A percentile compares a stretch with the other conserved stretches of the same genome.
These are phyloP conservation scores for Chrysolina haemoptera DNA, from an alignment of 2,888 invertebrate species.

Conservation along the genomic window DNA sequence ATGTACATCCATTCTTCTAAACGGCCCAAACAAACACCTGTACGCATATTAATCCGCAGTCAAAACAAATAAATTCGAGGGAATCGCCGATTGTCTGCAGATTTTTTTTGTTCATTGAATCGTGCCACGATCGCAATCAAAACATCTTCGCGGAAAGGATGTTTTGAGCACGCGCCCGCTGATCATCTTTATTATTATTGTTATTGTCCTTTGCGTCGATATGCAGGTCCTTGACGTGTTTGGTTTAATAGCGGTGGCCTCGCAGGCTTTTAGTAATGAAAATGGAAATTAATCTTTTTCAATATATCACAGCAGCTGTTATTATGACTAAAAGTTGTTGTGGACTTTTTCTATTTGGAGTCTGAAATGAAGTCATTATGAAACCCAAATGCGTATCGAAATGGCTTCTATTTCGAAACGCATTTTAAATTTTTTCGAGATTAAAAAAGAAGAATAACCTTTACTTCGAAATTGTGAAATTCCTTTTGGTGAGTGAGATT, in stretches of 20 bases:
- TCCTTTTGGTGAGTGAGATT: no score
- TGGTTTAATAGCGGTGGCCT: neutral
- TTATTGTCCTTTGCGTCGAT: neutral
- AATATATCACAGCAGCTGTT: no score
- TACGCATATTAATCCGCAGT: slow-evolving; percentile 44
- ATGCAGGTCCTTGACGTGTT: neutral
- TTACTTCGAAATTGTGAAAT: no score
- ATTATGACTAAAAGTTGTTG: no score
- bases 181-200: slow-evolving; percentile 17
- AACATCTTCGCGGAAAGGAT: slow-evolving; percentile 7
- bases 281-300: no score
- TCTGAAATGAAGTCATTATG: no score
- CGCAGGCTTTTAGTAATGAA: neutral
- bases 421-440: no score
- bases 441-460: no score
- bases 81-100: slow-evolving; percentile 28
- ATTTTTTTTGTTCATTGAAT: slow-evolving; percentile 26
- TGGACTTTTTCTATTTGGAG: no score
- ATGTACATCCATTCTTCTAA: slow-evolving; percentile 34
- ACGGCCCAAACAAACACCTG: slow-evolving; percentile 41
- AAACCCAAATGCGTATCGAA: no score
- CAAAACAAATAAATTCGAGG: slow-evolving; percentile 37
- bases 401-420: no score
- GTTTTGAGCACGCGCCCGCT: slow-evolving; percentile 9
- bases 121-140: slow-evolving; percentile 23